Evolutionary conservation across 2,888 invertebrate species (phyloP).

Genomic region (Dyspetes luteomarginatus): DNA sequence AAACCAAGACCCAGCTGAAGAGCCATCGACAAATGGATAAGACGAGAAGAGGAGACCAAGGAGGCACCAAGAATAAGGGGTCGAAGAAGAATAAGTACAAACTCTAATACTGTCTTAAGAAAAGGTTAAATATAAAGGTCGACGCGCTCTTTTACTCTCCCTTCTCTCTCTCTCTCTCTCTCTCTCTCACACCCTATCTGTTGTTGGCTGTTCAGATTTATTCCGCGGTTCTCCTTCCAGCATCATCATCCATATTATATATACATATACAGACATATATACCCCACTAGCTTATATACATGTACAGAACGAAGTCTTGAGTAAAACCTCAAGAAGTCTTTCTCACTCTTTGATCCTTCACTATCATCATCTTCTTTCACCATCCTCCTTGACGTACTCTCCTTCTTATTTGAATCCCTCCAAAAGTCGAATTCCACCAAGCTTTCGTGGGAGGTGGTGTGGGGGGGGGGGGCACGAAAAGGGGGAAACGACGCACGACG

Average conservation of each 20-base stretch:
- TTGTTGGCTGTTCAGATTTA: slow-evolving; percentile 83
- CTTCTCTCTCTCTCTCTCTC: too few species aligned
- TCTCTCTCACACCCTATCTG: slow-evolving; percentile 59
- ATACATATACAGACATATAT: not conserved
- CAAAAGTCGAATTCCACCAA: slow-evolving; percentile 71
- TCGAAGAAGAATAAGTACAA: slow-evolving; percentile 63
- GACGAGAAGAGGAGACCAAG: slow-evolving; percentile 36
- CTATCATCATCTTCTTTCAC: slow-evolving; percentile 49
- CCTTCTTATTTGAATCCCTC: slow-evolving; percentile 77
- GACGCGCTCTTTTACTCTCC: slow-evolving; percentile 68
- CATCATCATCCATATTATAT: slow-evolving; percentile 15
- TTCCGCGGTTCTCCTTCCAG: slow-evolving; percentile 69
- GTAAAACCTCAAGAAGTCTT: slow-evolving; percentile 53
- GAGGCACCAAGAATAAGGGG: slow-evolving; percentile 67
- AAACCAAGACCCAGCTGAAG: slow-evolving; percentile 68
- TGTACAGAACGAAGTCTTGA: slow-evolving; percentile 48
- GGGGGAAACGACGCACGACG: slow-evolving; percentile 36
- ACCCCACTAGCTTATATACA: slow-evolving; percentile 36
- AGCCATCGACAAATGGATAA: slow-evolving; percentile 72
- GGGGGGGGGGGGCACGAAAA: not conserved
- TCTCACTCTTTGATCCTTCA: slow-evolving; percentile 37
- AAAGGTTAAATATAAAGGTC: slow-evolving; percentile 80
- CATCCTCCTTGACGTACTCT: not conserved
- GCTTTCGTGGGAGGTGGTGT: slow-evolving; percentile 60
- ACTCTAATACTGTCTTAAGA: slow-evolving; percentile 79